These are phyloP conservation scores for Phylloscopus trochilus DNA, from an alignment of 2,113 vertebrate species.

Conservation along the genomic window DNA sequence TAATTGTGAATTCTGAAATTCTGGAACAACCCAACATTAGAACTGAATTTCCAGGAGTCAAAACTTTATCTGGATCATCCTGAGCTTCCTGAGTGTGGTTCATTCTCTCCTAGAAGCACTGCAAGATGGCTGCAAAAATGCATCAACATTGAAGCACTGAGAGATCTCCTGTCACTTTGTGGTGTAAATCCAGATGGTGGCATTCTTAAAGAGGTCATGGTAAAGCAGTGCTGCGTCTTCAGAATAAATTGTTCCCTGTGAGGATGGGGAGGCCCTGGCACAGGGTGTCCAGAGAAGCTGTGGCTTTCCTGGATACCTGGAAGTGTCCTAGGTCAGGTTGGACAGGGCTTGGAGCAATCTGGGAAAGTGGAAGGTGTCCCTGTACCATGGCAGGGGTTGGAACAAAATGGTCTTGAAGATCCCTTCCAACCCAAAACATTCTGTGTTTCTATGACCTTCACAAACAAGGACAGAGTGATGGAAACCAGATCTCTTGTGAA, in stretches of 20 bases:
- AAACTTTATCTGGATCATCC: not conserved
- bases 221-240: not conserved
- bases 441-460: not conserved
- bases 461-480: not conserved
- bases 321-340: not conserved
- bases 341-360: fast-evolving
- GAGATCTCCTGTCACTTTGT: not conserved
- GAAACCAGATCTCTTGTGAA: not conserved
- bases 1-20: not conserved
- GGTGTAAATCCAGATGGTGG: not conserved
- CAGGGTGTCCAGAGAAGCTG: not conserved
- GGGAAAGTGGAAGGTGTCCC: fast-evolving
- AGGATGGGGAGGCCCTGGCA: not conserved
- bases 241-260: not conserved
- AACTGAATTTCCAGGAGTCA: not conserved
- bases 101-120: not conserved
- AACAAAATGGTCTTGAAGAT: fast-evolving
- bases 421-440: not conserved
- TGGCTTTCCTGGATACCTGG: not conserved
- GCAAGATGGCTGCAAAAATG: not conserved
- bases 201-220: not conserved
- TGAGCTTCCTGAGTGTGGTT: not conserved
- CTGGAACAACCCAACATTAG: not conserved
- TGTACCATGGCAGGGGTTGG: fast-evolving
- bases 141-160: not conserved